These are phyloP conservation scores for Oithona nana DNA, from an alignment of 2,888 invertebrate genomes.

Conservation along the genomic window DNA sequence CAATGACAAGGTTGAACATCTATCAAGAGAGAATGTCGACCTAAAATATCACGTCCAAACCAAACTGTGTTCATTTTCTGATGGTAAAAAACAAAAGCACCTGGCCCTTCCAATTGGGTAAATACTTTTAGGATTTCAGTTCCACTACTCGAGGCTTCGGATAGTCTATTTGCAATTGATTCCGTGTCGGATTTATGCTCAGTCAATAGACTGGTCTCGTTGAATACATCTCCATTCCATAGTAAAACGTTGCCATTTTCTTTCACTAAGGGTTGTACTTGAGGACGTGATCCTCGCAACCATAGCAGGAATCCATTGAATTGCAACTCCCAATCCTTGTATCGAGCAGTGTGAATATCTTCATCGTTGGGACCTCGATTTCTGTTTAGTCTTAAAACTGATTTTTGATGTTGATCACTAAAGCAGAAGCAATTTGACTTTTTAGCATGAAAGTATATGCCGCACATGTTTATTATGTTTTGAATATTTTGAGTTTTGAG, in stretches of 20 bases:
- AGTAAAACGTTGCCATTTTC: constrained; percentile 43
- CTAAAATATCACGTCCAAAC: constrained; percentile 67
- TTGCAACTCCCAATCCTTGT: too few species aligned
- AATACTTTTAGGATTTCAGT: constrained; percentile 32
- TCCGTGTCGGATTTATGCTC: constrained; percentile 25
- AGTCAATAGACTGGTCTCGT: constrained; percentile 23
- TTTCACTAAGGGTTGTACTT: constrained; percentile 46
- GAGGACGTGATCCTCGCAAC: constrained; percentile 50
- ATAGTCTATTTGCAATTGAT: constrained; percentile 24
- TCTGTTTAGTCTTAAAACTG: too few species aligned
- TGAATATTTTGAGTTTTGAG: too few species aligned
- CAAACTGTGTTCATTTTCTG: constrained; percentile 39
- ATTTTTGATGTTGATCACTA: too few species aligned
- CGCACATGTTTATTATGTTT: too few species aligned
- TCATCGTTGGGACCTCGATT: too few species aligned
- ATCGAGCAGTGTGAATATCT: too few species aligned
- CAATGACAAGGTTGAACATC: constrained; percentile 17
- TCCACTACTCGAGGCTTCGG: constrained; percentile 6
- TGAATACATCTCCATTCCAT: constrained; percentile 77
- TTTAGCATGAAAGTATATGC: too few species aligned
- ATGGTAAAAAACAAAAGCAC: constrained; percentile 56
- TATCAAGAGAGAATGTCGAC: constrained; percentile 56
- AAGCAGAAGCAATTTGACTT: too few species aligned
- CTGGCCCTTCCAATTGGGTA: constrained; percentile 53
- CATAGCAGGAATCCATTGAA: constrained; percentile 39